Evolutionary conservation across 1,140 invertebrate genomes (phyloP), one percentile per base, ranked within the genome.

Genomic region (Onthophagus taurus): DNA sequence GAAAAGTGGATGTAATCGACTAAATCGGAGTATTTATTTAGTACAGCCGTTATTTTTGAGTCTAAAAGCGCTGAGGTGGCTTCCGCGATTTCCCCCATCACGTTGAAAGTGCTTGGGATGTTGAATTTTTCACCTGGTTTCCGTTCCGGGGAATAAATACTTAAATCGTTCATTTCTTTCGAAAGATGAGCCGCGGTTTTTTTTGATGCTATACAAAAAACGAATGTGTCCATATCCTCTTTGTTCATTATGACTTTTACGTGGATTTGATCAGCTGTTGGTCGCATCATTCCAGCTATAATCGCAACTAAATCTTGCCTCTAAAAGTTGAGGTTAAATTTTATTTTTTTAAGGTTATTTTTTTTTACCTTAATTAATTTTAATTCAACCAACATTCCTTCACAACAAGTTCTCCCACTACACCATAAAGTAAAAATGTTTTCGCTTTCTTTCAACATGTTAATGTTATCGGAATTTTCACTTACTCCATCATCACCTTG

Each of bases 1-100:
- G 92, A 96, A 58, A 99, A 82, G 69, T 99, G 94, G 65, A 99
- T 87, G 67, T 85, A 98, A 63, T 99, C 94, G 54, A 99, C 79
- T 56, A 81, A 72, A 47, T 82, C 76, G 50, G 85, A 75, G 72
- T 87, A 94, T 68, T 89, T 93, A 47, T 83, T 78, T 45, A 98
- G 71, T 34, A 89, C 79, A 49, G 85, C 75, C 37, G 75, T 71
- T 53, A 94, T 78, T 64, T 87, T 84, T 44, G 80, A 74, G 71
- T 97, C 93, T 47, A 97, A 74, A 45, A 96, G 74, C 30, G 79
- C 78, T 47, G 78, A 75, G 18, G 85, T 76, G 19, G 84, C 89
- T 74, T 97, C 94, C 8, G 79, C 78, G 19, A 92, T 80, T 73
- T 97, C 94, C 49, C 85, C 90, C 73, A 96, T 76, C 31, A 97